Base-by-base conservation (phyloP, 1,140 invertebrate genomes). In the Centruroides vittatus region DNA sequence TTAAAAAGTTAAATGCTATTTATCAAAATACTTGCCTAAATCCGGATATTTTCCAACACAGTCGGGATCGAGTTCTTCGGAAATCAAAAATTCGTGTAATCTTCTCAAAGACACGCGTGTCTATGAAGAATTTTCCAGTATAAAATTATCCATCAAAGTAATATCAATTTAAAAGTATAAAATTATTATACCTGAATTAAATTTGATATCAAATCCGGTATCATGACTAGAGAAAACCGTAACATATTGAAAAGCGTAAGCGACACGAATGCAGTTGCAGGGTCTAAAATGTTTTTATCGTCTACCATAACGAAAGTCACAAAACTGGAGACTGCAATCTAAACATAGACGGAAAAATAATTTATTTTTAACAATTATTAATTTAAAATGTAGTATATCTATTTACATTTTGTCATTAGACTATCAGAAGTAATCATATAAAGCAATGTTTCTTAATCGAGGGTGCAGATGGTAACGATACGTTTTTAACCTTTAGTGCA, bases 211-310 rank as follows among this genome's bases (percentile, higher is more conserved):
- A 66, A 46, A 11, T 63, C 54, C 7, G 64, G 64, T 23, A 66
- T 65, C 41, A 57, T 57, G 7, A 52, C 47, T 57, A 83, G 78
- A 68, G 95, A 93, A 75, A 96, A 95, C 72, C 93, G 83, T 67
- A 99, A 82, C 69, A 82, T 78, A 67, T 82, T 80, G 67, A 81
- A 82, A 11, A 82, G 67, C 9, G 79, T 72, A 23, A 83, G 67
- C 23, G 80, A 78, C 12, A 84, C 80, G 74, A 84, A 81, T 11
- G 80, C 80, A 64, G 78, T 80, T 67, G 80, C 71, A 13, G 81
- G 74, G 70, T 79, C 78, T 47, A 80, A 69, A 41, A 75, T 58
- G 61, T 81, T 71, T 5, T 66, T 64, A 41, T 73, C 65, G 61
- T 74, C 72, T 5, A 73, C 67, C 23, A 80, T 48, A 5, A 79